Evolutionary conservation across 2,797 vertebrate species (phyloP).

Genomic region (Chaenodraco wilsoni): DNA sequence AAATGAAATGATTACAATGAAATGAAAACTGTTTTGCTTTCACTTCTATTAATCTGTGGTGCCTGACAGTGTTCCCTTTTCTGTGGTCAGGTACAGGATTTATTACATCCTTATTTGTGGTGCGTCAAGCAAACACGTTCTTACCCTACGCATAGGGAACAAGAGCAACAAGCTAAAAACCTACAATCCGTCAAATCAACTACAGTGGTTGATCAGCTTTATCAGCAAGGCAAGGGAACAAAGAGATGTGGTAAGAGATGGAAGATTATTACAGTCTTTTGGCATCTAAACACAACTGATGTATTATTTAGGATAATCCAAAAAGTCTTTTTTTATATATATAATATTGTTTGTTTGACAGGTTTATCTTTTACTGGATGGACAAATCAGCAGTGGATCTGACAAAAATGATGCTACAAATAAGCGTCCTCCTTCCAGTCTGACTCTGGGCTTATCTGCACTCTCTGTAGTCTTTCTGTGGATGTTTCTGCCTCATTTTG

Average conservation of each 20-base stretch:
- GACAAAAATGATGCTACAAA: background rate
- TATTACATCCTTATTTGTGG: constrained; percentile 47
- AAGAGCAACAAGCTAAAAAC: background rate
- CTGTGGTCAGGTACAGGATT: constrained; percentile 29
- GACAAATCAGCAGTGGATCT: background rate
- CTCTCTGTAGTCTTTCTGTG: constrained; percentile 42
- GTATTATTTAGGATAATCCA: background rate
- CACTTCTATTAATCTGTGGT: background rate
- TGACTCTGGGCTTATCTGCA: constrained; percentile 19
- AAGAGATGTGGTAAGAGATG: constrained; percentile 43
- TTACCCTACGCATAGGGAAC: constrained; percentile 4
- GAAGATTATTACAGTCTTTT: background rate
- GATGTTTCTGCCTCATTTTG: constrained; percentile 40
- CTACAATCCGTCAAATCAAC: background rate
- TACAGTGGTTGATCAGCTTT: constrained; percentile 33
- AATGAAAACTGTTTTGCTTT: background rate
- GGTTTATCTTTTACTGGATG: constrained; percentile 35
- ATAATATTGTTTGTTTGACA: constrained; percentile 12
- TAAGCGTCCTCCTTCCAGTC: background rate
- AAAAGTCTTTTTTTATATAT: background rate
- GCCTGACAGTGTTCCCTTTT: constrained; percentile 1
- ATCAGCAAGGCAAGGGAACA: background rate
- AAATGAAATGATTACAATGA: background rate
- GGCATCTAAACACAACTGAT: background rate
- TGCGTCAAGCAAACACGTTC: background rate